phyloP scores from a whole-genome alignment of 2,888 invertebrate genomes.

The Scaptomyza parva region DNA sequence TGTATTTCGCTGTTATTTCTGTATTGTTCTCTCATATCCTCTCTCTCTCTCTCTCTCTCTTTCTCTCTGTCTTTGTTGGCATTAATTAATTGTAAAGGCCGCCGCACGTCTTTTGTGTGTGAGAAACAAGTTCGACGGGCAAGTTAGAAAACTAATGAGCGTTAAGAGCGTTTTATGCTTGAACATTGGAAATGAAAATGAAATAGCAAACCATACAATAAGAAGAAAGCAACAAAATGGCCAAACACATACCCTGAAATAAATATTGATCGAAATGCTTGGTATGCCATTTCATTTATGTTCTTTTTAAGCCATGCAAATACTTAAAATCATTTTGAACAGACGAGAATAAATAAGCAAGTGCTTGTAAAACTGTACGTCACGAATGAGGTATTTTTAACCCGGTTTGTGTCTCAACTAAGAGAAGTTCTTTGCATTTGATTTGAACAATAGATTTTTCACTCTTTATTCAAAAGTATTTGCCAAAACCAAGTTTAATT shows the following conservation, averaged over 20 bases:
- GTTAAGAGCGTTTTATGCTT: constrained; percentile 54
- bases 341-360: not conserved
- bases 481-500: no score
- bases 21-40: constrained; percentile 6
- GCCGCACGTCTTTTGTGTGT: constrained; percentile 53
- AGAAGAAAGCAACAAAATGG: constrained; percentile 36
- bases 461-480: not conserved
- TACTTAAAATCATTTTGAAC: no score
- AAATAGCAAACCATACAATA: constrained; percentile 51
- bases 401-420: not conserved
- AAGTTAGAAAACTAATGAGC: constrained; percentile 74
- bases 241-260: constrained; percentile 32
- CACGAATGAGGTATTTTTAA: not conserved
- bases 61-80: constrained; percentile 58
- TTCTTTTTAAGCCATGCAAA: no score
- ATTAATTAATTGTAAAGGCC: constrained; percentile 79
- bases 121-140: constrained; percentile 75
- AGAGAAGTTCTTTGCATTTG: not conserved
- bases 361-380: not conserved
- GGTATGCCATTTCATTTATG: no score
- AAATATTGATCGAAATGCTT: no score
- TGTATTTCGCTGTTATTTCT: constrained; percentile 38
- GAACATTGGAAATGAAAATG: constrained; percentile 73
- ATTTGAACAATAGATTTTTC: not conserved
- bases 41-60: not conserved